phyloP scores from a whole-genome alignment of 2,797 vertebrate genomes.

The Pyrocephalus nanus region DNA sequence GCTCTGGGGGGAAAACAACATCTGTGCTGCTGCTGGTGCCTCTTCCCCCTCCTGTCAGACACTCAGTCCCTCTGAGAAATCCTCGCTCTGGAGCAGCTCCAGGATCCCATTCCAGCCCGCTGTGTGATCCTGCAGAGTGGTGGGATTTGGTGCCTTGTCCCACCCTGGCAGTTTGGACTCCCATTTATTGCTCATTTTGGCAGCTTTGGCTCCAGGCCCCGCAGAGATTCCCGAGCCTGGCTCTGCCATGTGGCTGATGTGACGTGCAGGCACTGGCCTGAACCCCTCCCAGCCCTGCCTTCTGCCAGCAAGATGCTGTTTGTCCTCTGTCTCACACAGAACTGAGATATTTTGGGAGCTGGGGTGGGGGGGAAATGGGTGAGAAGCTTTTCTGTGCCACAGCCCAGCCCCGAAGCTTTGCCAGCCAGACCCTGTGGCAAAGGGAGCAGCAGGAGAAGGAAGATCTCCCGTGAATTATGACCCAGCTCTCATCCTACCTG shows the following conservation, averaged over 20 bases:
- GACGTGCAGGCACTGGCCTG: neutral
- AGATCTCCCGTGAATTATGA: neutral
- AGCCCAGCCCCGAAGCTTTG: neutral
- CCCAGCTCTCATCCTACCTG: neutral
- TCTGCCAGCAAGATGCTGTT: neutral
- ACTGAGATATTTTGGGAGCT: neutral
- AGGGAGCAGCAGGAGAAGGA: neutral
- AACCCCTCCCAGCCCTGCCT: neutral
- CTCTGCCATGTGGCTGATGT: neutral
- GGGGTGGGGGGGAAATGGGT: neutral
- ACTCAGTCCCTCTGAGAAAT: neutral
- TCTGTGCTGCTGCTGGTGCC: neutral
- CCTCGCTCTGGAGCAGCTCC: neutral
- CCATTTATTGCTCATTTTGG: neutral
- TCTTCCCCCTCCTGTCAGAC: conserved; percentile 16
- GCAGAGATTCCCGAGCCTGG: neutral
- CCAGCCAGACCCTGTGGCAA: neutral
- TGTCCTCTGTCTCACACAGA: neutral
- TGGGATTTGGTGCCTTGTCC: neutral
- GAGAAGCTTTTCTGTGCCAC: neutral
- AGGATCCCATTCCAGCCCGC: neutral
- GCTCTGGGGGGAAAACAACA: neutral
- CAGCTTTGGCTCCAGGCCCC: neutral
- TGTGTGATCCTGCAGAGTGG: neutral
- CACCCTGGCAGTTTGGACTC: neutral